Conservation (phyloP, 2,888 invertebrate species). For the Perizoma flavofasciatum region DNA sequence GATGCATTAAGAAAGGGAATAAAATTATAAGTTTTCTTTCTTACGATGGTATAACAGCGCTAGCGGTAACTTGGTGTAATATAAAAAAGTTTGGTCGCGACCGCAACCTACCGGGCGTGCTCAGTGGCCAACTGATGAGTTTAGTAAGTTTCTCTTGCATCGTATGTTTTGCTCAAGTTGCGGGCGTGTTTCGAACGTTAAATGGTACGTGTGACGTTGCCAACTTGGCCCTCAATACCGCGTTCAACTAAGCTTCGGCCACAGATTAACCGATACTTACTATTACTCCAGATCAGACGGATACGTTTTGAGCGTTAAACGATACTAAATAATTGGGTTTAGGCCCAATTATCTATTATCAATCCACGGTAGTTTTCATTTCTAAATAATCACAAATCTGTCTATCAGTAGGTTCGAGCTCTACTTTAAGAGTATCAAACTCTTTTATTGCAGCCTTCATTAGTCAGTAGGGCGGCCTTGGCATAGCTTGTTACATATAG, state of each 20-base stretch:
- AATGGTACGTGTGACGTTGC: slow-evolving; percentile 47
- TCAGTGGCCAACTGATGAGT: slow-evolving; percentile 72
- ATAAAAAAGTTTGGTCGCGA: slow-evolving; percentile 67
- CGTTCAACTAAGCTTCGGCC: slow-evolving; percentile 20
- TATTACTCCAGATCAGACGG: slow-evolving; percentile 1
- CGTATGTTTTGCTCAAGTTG: slow-evolving; percentile 59
- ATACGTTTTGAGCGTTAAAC: background rate
- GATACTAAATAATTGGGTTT: too few species aligned
- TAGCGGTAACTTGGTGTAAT: slow-evolving; percentile 57
- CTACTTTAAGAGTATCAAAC: background rate
- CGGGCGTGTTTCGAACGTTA: slow-evolving; percentile 59
- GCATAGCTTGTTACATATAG: background rate
- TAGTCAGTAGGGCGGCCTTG: too few species aligned
- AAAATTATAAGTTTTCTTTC: slow-evolving; percentile 17
- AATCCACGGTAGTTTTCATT: background rate
- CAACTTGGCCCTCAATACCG: slow-evolving; percentile 33
- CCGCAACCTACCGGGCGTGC: slow-evolving; percentile 65
- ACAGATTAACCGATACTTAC: slow-evolving; percentile 16
- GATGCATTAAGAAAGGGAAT: slow-evolving; percentile 8
- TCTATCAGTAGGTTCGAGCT: background rate
- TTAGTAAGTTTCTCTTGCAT: slow-evolving; percentile 67
- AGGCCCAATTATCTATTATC: too few species aligned
- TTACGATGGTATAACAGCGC: slow-evolving; percentile 47
- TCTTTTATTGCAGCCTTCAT: background rate
- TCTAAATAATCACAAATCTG: background rate